Percentiles rank a stretch among this genome's conserved stretches.
Evolutionary conservation across 2,888 invertebrate genomes (phyloP).

Genomic region (Megalurothrips usitatus): DNA sequence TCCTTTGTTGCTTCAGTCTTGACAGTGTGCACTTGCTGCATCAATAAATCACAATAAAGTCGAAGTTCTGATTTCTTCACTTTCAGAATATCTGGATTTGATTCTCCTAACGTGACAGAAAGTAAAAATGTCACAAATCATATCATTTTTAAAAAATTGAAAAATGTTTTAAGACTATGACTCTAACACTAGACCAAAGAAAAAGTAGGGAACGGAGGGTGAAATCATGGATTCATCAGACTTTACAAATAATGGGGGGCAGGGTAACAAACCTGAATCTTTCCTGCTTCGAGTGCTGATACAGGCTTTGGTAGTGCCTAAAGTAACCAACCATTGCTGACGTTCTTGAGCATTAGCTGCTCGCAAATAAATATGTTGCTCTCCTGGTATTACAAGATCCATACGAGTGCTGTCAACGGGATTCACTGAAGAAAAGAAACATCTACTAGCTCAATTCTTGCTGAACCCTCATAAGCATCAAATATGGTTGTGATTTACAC

Average conservation of each 20-base stretch:
- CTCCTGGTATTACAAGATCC: constrained; percentile 75
- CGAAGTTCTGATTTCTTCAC: constrained; percentile 72
- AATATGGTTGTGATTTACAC: background rate
- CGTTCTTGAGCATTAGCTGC: constrained; percentile 72
- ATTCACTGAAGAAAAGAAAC: constrained; percentile 54
- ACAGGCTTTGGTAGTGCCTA: constrained; percentile 74
- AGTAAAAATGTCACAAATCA: background rate
- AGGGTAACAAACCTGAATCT: constrained; percentile 39
- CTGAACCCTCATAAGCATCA: background rate
- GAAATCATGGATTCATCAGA: background rate
- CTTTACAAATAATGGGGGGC: no score
- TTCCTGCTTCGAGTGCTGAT: constrained; percentile 46
- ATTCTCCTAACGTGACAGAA: constrained; percentile 43
- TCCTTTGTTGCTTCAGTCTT: constrained; percentile 59
- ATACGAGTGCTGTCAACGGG: constrained; percentile 65
- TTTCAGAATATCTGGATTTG: constrained; percentile 56
- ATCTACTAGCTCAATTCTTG: constrained; percentile 6
- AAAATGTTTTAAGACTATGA: background rate
- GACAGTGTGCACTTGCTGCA: constrained; percentile 77
- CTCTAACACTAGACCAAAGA: background rate
- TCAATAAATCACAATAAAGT: constrained; percentile 73
- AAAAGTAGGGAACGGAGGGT: constrained; percentile 38
- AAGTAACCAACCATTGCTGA: constrained; percentile 75
- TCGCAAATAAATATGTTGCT: constrained; percentile 73
- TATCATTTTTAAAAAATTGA: constrained; percentile 39